Evolutionary conservation across 2,113 vertebrate genomes (phyloP).

Genomic region (Centrocercus urophasianus): DNA sequence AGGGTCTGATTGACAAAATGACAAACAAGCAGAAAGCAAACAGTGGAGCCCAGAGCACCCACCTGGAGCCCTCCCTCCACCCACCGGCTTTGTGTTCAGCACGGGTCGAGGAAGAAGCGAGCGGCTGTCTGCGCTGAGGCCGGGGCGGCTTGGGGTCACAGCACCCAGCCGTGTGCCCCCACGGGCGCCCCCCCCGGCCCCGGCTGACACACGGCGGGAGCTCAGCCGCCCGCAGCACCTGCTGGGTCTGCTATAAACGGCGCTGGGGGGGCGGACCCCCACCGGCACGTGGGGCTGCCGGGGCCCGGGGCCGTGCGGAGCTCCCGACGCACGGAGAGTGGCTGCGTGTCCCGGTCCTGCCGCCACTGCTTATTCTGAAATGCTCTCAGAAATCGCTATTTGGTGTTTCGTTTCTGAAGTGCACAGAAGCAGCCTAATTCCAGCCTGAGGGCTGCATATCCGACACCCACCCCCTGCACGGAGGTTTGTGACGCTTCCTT

Average conservation of each 20-base stretch:
- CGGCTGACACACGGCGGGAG: neutral
- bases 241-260: neutral
- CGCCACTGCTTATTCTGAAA: neutral
- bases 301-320: neutral
- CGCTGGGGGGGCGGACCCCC: neutral
- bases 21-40: neutral
- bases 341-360: neutral
- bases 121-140: neutral
- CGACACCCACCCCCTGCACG: rapidly evolving
- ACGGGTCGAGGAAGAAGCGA: too few relatives aligned
- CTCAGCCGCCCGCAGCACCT: neutral
- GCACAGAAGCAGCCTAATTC: neutral
- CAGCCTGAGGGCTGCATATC: rapidly evolving
- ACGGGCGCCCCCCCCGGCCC: neutral
- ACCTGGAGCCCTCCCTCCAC: neutral
- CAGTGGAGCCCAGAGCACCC: too few relatives aligned
- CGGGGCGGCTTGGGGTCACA: too few relatives aligned
- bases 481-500: neutral
- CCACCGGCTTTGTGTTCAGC: neutral
- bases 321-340: neutral
- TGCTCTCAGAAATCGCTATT: rapidly evolving
- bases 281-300: neutral
- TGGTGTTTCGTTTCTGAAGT: neutral
- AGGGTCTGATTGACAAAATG: neutral
- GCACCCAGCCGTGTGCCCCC: neutral